These are phyloP conservation scores for Antechinus flavipes DNA, from an alignment of 2,113 vertebrate genomes.

Conservation along the genomic window DNA sequence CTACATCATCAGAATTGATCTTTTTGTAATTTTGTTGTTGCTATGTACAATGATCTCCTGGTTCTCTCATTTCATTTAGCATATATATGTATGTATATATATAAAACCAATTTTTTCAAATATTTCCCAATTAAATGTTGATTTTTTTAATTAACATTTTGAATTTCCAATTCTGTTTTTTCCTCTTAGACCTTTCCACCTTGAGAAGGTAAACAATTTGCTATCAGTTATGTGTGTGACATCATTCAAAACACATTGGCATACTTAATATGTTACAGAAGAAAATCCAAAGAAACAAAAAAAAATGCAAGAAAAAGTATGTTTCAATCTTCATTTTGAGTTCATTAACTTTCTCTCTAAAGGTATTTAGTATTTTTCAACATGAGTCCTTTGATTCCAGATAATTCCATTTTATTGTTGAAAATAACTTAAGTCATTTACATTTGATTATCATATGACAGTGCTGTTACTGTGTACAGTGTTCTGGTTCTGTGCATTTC, in stretches of 20 bases:
- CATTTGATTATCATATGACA: neutral
- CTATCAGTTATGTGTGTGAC: neutral
- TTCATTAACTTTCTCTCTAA: neutral
- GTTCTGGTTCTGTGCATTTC: neutral
- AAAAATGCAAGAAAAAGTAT: neutral
- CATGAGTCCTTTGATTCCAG: neutral
- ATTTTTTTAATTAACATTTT: neutral
- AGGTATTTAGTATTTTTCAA: neutral
- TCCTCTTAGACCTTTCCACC: neutral
- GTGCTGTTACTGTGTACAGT: neutral
- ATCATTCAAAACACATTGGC: neutral
- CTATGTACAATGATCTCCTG: no score
- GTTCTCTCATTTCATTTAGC: no score
- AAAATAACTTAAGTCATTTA: neutral
- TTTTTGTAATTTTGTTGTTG: no score
- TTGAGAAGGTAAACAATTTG: neutral
- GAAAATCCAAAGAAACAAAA: neutral
- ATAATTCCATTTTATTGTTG: neutral
- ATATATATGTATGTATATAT: no score
- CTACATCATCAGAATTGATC: no score
- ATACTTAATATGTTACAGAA: neutral
- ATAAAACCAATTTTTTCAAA: neutral
- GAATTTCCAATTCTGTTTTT: neutral
- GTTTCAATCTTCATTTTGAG: neutral
- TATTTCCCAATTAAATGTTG: neutral